Evolutionary conservation across 1,140 invertebrate genomes (phyloP).

Genomic region (Nasonia giraulti): DNA sequence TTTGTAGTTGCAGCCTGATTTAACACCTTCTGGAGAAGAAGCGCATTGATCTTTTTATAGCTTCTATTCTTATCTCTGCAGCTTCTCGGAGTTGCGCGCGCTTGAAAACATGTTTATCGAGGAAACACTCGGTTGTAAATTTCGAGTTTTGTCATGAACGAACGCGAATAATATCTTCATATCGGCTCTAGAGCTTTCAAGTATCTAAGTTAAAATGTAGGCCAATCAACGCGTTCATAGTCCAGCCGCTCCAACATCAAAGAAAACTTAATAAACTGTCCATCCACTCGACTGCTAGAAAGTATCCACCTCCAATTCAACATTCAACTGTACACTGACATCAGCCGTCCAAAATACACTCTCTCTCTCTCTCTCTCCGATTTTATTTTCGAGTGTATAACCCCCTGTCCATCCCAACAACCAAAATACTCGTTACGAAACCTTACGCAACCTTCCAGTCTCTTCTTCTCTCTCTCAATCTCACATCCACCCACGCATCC

Average conservation of each 20-base stretch:
- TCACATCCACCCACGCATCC: not conserved
- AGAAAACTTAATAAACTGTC: no score
- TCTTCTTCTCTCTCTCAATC: not conserved
- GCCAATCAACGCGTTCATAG: no score
- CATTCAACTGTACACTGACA: not conserved
- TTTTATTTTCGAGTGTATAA: conserved; percentile 25
- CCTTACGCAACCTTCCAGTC: conserved; percentile 23
- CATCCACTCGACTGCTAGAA: no score
- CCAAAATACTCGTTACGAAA: conserved; percentile 23
- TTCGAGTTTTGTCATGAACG: no score
- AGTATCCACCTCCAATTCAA: not conserved
- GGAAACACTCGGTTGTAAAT: no score
- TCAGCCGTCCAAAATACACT: conserved; percentile 30
- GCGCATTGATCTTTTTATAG: not conserved
- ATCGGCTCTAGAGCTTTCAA: no score
- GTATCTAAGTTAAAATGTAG: no score
- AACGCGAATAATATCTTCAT: no score
- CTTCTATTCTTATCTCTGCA: not conserved
- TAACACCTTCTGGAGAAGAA: not conserved
- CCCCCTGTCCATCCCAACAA: not conserved
- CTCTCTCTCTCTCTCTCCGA: no score
- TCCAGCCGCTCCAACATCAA: no score
- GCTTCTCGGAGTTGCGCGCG: not conserved
- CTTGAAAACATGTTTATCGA: not conserved
- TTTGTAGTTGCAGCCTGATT: not conserved